phyloP scores from a whole-genome alignment of 2,113 vertebrate species.

The Ursus arctos region DNA sequence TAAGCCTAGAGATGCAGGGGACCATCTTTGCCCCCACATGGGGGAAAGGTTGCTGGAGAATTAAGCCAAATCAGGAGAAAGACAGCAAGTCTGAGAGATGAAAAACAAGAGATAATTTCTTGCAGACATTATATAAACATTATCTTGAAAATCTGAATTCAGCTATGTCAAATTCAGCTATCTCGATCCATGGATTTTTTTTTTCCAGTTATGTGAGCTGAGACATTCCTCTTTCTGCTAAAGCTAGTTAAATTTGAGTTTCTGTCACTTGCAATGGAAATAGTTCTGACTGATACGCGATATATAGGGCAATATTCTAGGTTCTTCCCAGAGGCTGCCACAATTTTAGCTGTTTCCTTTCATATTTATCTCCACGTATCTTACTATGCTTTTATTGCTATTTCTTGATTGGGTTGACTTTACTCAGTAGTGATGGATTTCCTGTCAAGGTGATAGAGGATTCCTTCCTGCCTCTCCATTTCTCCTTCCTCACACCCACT shows the following conservation, averaged over 20 bases:
- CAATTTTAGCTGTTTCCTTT: slow-evolving; percentile 23
- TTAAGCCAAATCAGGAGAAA: not conserved
- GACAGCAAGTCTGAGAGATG: not conserved
- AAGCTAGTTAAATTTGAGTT: slow-evolving; percentile 53
- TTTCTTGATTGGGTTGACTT: slow-evolving; percentile 52
- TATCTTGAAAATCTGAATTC: slow-evolving; percentile 10
- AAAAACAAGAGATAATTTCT: not conserved
- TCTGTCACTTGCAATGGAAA: slow-evolving; percentile 39
- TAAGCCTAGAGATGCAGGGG: not conserved
- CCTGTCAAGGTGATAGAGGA: not conserved
- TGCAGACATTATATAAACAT: not conserved
- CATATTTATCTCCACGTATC: not conserved
- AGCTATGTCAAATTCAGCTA: not conserved
- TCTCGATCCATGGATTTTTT: not conserved
- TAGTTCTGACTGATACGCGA: slow-evolving; percentile 46
- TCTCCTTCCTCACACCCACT: not conserved
- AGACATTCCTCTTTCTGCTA: not conserved
- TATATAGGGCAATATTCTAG: not conserved
- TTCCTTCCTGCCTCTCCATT: not conserved
- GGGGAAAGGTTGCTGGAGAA: slow-evolving; percentile 11
- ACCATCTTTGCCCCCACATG: not conserved
- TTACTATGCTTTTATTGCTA: not conserved
- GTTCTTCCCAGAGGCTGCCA: not conserved
- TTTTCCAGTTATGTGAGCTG: not conserved
- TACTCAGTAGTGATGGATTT: slow-evolving; percentile 28